Base-by-base conservation (phyloP, 2,113 vertebrate genomes). In the Nestor notabilis region DNA sequence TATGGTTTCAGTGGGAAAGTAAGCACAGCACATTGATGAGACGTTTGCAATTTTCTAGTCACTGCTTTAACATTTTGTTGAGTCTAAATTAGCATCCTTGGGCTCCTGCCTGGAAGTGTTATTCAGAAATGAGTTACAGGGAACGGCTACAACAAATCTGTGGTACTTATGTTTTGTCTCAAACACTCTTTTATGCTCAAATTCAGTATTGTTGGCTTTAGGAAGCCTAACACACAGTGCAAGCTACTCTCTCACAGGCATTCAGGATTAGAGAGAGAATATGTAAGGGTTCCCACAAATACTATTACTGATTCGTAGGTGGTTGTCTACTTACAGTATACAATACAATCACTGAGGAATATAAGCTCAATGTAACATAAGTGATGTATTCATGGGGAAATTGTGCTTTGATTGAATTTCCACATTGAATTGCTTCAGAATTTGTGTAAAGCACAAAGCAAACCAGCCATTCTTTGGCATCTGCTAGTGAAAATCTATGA, bases 1-100 rank as follows among this genome's bases (percentile, higher is more conserved):
- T 88, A 93, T 39, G 15, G 46, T 87, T 97, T 95, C 79, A 90
- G 70, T 90, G 56, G 87, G 75, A 65, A 96, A 97, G 71, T 49
- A 88, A 82, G 71, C 50, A 68, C 27, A 52, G 88, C 58, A 95
- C 77, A 92, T 66, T 97, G 95, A 91, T 92, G 94, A 93, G 87
- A 91, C 50, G 29, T 75, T 89, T 96, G 86, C 87, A 74, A 74
- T 86, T 94, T 97, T 93, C 66, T 87, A 64, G 70, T 75, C 80
- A 83, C 72, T 89, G 70, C 7, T 44, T 95, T 93, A 92, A 16
- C n/a, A 77, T 70, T 91, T 89, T 94, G 52, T 86, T 74, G 77
- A 92, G 63, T 53, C 21, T 94, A 74, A 97, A 93, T 85, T 94
- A 90, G 79, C 65, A 93, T 89, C 89, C 52, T 65, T 65, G 68